Evolutionary conservation across 2,113 vertebrate genomes (phyloP).

Genomic region (Sigmodon hispidus): DNA sequence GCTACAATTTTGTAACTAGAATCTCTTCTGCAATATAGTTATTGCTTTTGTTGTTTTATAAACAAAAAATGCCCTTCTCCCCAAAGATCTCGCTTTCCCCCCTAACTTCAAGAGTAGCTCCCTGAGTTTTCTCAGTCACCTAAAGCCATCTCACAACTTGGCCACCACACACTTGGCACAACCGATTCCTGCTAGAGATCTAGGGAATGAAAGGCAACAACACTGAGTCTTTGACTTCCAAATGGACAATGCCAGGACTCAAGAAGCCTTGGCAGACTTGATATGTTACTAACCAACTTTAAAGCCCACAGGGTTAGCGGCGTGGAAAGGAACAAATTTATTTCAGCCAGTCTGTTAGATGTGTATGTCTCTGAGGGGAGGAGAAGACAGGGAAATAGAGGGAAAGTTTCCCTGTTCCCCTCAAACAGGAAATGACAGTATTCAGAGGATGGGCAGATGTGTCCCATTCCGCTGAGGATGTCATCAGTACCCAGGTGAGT

Average conservation of each 20-base stretch:
- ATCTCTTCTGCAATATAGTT: not conserved
- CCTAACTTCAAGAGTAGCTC: not conserved
- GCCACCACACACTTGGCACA: not conserved
- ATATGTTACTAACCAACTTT: not conserved
- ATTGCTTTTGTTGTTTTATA: not conserved
- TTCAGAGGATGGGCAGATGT: not conserved
- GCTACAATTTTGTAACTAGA: not conserved
- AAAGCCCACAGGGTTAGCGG: not conserved
- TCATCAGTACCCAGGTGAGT: not conserved
- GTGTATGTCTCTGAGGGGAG: not conserved
- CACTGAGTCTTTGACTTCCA: not conserved
- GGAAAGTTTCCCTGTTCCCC: not conserved
- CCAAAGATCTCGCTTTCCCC: not conserved
- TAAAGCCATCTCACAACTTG: not conserved
- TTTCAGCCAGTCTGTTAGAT: conserved; percentile 13
- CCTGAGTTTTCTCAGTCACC: not conserved
- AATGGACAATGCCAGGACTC: not conserved
- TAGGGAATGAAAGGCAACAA: not conserved
- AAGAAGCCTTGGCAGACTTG: not conserved
- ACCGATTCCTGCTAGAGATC: not conserved
- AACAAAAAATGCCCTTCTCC: not conserved
- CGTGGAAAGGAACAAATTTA: not conserved
- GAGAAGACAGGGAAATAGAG: not conserved
- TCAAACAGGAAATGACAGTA: not conserved
- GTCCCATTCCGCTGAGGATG: not conserved